Evolutionary conservation across 2,888 invertebrate species (phyloP).

Genomic region (Synanthedon andrenaeformis): DNA sequence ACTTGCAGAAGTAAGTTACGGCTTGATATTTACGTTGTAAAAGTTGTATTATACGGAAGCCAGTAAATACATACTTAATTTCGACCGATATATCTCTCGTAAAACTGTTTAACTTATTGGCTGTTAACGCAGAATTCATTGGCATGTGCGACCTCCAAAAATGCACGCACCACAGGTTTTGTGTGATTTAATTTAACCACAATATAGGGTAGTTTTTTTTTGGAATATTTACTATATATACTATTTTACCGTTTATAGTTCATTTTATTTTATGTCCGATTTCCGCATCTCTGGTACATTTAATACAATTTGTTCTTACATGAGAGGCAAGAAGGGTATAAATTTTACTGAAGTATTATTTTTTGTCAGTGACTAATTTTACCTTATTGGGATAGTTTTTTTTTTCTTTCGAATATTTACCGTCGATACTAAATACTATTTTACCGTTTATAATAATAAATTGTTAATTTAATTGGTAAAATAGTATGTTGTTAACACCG

Average conservation of each 20-base stretch:
- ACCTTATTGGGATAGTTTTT: no score
- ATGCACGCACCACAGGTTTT: slow-evolving; percentile 6
- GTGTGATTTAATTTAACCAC: slow-evolving; percentile 11
- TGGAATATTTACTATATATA: slow-evolving; percentile 25
- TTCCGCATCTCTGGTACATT: slow-evolving; percentile 29
- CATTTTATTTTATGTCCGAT: slow-evolving; percentile 31
- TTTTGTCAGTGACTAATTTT: no score
- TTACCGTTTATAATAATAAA: slow-evolving; percentile 37
- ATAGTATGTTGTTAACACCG: not conserved
- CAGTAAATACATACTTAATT: slow-evolving; percentile 25
- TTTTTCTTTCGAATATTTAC: slow-evolving; percentile 8
- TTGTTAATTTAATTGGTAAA: no score
- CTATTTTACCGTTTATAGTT: slow-evolving; percentile 33
- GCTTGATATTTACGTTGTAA: not conserved
- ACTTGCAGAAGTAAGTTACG: not conserved
- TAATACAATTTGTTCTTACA: not conserved
- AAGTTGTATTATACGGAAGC: slow-evolving; percentile 10
- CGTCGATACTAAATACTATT: slow-evolving; percentile 29
- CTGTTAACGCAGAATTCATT: slow-evolving; percentile 43
- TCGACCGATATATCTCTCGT: slow-evolving; percentile 44
- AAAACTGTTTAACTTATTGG: slow-evolving; percentile 42
- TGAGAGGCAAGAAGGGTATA: no score
- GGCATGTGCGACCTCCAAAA: slow-evolving; percentile 35
- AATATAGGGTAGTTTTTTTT: slow-evolving; percentile 26
- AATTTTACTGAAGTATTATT: no score